Percentiles rank a stretch among this genome's conserved stretches.
Evolutionary conservation across 2,113 vertebrate species (phyloP).

Genomic region (Lophura nycthemera): DNA sequence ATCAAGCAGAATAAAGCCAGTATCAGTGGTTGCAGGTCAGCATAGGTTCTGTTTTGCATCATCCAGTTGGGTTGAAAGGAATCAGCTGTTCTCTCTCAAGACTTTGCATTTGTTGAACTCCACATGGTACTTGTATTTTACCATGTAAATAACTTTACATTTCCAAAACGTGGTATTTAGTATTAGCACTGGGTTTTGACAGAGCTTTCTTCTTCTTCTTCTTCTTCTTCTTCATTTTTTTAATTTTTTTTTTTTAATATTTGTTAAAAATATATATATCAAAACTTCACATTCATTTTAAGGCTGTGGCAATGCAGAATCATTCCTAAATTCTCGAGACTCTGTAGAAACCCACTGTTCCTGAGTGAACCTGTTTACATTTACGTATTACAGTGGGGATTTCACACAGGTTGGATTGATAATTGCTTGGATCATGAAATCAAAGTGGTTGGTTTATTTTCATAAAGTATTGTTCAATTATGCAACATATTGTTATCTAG

Average conservation of each 20-base stretch:
- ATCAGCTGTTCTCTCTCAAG: neutral
- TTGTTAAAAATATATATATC: neutral
- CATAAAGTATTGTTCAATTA: neutral
- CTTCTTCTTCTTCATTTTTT: too few species aligned
- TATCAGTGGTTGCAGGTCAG: neutral
- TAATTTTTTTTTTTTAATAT: neutral
- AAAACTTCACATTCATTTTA: neutral
- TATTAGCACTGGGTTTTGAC: neutral
- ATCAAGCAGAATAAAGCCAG: rapidly evolving
- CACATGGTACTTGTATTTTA: neutral
- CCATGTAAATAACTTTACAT: neutral
- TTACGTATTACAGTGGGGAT: neutral
- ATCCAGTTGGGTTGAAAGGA: neutral
- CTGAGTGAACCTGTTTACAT: neutral
- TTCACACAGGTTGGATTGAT: neutral
- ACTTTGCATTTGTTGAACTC: neutral
- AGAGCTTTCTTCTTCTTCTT: neutral
- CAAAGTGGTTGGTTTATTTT: neutral
- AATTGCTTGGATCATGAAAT: neutral
- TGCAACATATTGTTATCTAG: neutral
- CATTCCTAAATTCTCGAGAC: neutral
- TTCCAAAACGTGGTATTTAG: neutral
- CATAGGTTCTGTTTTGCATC: neutral
- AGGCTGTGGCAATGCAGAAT: neutral
- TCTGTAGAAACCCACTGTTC: neutral